Base-by-base conservation (phyloP, 2,888 invertebrate species). In the Cistogaster globosa region DNA sequence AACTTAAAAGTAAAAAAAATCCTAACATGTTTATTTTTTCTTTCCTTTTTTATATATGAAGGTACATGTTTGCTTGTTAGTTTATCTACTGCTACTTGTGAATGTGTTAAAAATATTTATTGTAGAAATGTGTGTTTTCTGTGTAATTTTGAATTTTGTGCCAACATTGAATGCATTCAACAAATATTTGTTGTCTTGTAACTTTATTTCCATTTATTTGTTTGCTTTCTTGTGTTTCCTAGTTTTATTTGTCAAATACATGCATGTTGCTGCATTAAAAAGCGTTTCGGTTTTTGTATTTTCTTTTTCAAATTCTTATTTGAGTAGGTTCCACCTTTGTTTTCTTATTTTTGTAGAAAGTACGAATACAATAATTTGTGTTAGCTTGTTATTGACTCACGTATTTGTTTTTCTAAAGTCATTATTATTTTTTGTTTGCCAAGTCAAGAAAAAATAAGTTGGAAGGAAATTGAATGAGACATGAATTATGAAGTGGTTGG, bases 161-260 rank as follows among this genome's bases (percentile, higher is more conserved):
- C 81, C 80, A 84, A 77, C 60, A 84, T 65, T 48, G 71, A 60
- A 69, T 78, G 85, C 85, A 82, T 85, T 82, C 69, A 75, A 69
- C 78, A 78, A 82, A 85, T 85, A 82, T 82, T 85, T 82, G 85
- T 65, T 78, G 82, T 78, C 78, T 85, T 82, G 82, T 78, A 78
- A 82, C 82, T 77, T 26, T 72, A 16, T 74, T 76, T 77, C 57
- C 60, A 38, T 77, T 80, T 12, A 16, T 63, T 75, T 63, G 53
- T 72, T 67, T 63, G 36, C 20, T 60, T 60, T 63, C 58, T 32
- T 55, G 45, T 42, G 4, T 57, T 16, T 32, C 22, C 9, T 5
- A 42, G 36, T 48, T 53, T 74, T 84, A 58, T 79, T 84, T 79
- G 65, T 38, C 74, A 63, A 78, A 60, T 20, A 68, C 74, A 84